Conservation (phyloP, 2,113 vertebrate genomes). For the Sinocyclocheilus anshuiensis region DNA sequence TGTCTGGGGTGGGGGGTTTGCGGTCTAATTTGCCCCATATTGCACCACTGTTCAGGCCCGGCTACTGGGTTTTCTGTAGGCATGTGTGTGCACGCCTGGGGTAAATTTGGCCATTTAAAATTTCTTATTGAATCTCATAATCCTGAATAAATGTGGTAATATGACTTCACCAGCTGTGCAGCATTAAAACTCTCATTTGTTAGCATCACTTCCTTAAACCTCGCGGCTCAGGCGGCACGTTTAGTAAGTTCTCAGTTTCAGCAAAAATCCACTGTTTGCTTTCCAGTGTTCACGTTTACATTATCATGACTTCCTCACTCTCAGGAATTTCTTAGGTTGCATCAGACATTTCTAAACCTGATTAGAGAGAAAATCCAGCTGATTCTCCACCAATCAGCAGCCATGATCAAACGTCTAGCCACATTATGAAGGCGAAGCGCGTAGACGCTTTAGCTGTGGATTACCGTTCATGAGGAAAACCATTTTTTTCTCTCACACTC, state of each 20-base stretch:
- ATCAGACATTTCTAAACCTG: conserved; percentile 11
- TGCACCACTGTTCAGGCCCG: not conserved
- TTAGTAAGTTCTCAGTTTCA: conserved; percentile 8
- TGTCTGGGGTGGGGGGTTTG: conserved; percentile 21
- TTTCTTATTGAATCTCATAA: conserved; percentile 31
- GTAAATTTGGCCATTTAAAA: conserved; percentile 27
- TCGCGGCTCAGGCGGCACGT: not conserved
- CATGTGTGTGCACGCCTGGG: not conserved
- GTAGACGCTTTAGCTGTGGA: not conserved
- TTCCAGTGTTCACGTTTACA: not conserved
- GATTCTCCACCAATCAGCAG: not conserved
- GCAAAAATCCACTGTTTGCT: not conserved
- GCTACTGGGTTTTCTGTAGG: conserved; percentile 16
- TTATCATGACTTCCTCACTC: not conserved
- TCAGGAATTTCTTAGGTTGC: not conserved
- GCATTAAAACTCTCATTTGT: conserved; percentile 39
- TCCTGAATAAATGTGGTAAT: conserved; percentile 27
- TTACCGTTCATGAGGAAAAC: conserved; percentile 8
- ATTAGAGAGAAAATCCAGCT: conserved; percentile 6
- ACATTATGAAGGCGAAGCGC: conserved; percentile 14
- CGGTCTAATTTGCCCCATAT: conserved; percentile 38
- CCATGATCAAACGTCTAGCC: not conserved
- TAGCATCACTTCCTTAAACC: conserved; percentile 30
- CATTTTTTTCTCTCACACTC: conserved; percentile 26
- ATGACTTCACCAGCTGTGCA: conserved; percentile 17